Evolutionary conservation across 2,113 vertebrate genomes (phyloP).

Genomic region (Halcyon senegalensis): DNA sequence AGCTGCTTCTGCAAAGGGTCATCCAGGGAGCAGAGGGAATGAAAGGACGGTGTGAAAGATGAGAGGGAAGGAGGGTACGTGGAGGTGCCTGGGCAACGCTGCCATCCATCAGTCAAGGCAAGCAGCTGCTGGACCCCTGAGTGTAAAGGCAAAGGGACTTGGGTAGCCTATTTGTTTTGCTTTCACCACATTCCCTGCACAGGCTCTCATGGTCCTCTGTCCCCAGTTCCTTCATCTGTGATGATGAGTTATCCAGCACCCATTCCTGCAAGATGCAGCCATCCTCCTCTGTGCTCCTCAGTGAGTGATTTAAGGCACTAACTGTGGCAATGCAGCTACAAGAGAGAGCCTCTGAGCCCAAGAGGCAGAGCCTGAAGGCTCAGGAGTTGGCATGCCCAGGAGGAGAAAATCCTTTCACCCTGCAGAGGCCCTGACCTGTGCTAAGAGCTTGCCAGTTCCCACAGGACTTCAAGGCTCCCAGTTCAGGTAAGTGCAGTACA

Average conservation of each 20-base stretch:
- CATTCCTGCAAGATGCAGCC: not conserved
- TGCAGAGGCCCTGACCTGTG: not conserved
- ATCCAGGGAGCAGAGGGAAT: constrained; percentile 72
- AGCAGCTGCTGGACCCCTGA: constrained; percentile 66
- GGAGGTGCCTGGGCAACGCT: constrained; percentile 71
- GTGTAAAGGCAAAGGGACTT: not conserved
- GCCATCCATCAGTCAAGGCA: constrained; percentile 72
- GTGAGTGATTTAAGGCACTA: not conserved
- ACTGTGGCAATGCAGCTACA: not conserved
- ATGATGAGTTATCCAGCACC: not conserved
- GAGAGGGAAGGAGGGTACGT: constrained; percentile 68
- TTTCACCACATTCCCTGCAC: constrained; percentile 65
- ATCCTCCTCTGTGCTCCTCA: not conserved
- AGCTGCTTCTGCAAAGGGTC: constrained; percentile 69
- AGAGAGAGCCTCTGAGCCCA: not conserved
- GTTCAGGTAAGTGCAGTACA: not conserved
- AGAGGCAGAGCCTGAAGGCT: not conserved
- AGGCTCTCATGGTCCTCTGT: constrained; percentile 52
- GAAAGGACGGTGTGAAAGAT: constrained; percentile 75
- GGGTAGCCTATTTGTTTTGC: constrained; percentile 54
- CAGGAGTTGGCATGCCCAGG: not conserved
- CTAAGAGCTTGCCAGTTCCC: not conserved
- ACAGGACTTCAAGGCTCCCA: not conserved
- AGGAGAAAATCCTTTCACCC: not conserved
- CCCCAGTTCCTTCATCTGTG: constrained; percentile 48